phyloP scores from a whole-genome alignment of 2,797 vertebrate genomes.

The Crocodylus rhombifer region DNA sequence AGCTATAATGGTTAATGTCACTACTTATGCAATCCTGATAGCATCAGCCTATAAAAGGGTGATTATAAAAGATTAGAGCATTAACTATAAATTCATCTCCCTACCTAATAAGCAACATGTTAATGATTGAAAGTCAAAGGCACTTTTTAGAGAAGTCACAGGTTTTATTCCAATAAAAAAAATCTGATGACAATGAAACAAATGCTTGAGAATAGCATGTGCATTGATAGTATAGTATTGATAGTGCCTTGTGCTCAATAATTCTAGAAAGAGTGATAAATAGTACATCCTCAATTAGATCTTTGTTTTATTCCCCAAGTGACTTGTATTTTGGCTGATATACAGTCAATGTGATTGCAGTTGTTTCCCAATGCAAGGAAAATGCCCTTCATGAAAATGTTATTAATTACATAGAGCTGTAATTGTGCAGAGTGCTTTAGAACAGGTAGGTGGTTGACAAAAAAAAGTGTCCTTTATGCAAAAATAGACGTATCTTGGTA shows the following conservation, averaged over 20 bases:
- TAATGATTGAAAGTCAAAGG: constrained; percentile 62
- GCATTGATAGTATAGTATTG: neutral
- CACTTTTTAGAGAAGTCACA: constrained; percentile 58
- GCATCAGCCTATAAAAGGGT: constrained; percentile 58
- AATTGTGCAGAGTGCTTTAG: neutral
- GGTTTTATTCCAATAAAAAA: constrained; percentile 62
- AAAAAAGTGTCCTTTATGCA: fast-evolving
- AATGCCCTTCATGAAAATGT: constrained; percentile 40
- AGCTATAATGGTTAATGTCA: constrained; percentile 49
- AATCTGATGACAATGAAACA: neutral
- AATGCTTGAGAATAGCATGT: neutral
- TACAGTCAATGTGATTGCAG: neutral
- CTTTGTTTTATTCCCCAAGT: constrained; percentile 12
- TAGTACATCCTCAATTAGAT: constrained; percentile 33
- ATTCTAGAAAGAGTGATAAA: constrained; percentile 45
- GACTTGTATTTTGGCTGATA: constrained; percentile 47
- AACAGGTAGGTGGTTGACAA: neutral
- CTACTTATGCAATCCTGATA: constrained; percentile 50
- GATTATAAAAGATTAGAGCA: constrained; percentile 63
- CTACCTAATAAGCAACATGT: constrained; percentile 46
- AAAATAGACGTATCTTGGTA: fast-evolving
- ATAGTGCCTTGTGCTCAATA: neutral
- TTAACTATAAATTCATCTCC: constrained; percentile 60
- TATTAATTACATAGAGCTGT: constrained; percentile 44
- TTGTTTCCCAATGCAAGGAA: constrained; percentile 58